Base-by-base conservation (phyloP, 2,113 vertebrate species). In the Tachysurus fulvidraco region DNA sequence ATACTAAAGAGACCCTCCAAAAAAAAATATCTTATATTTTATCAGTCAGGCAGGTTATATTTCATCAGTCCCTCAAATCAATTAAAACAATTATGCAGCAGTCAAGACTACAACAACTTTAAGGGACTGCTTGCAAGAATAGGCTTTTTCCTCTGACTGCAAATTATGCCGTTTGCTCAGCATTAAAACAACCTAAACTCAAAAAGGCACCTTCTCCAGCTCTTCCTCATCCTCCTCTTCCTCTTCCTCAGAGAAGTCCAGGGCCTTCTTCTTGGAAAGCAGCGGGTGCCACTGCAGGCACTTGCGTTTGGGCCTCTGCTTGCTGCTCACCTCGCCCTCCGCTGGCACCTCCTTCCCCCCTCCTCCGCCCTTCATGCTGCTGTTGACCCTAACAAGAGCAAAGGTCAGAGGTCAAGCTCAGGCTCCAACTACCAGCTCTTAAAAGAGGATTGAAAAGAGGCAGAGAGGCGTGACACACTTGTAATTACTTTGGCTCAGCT, bases 241-340 rank as follows among this genome's bases (percentile, higher is more conserved):
- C 14, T 99, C 98, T 89, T 98, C 98, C 93, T 99, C 98, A 64
- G 97, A 99, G 93, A 99, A 98, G 89, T 99, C 98, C 91, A 97
- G 94, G 67, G 97, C 94, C 92, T 98, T 99, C 92, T 99, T 99
- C 92, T 99, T 99, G 91, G 98, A 97, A 83, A 99, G 96, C 87
- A 99, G 95, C 2, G 98, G 98, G 94, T 99, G 98, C 98, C 98
- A 99, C 96, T 99, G 98, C 88, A 99, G 96, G 93, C 98, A 99
- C 95, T 98, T 99, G 50, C 98, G 96, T 93, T 98, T 99, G 89
- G 98, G 98, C 87, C 98, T 94, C 91, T 87, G 86, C 41, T 99
- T 99, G 82, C 95, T 96, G 89, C 95, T 92, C 90, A 96, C 95
- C 94, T 98, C 98, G 90, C 95, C 96, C 93, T 96, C 96, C 93